phyloP scores from a whole-genome alignment of 2,797 vertebrate species.

The Vultur gryphus region DNA sequence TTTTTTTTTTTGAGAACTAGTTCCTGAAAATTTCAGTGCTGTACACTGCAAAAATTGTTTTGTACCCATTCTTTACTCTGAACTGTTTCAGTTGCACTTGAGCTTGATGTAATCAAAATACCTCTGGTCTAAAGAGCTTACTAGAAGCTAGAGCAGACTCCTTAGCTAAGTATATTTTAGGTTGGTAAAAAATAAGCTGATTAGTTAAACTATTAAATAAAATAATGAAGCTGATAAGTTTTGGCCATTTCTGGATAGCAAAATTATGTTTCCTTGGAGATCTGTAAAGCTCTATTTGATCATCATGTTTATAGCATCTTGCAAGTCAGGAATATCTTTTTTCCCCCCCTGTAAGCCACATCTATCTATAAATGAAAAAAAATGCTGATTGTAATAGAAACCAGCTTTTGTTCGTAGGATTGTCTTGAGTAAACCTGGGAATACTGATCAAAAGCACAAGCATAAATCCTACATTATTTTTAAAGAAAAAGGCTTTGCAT shows the following conservation, averaged over 20 bases:
- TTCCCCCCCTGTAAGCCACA: background rate
- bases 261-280: background rate
- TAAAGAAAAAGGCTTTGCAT: background rate
- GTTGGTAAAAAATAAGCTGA: background rate
- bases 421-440: background rate
- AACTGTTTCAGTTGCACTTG: background rate
- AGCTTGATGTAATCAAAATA: background rate
- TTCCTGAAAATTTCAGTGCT: background rate
- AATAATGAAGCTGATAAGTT: background rate
- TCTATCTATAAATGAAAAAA: background rate
- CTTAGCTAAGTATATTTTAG: background rate
- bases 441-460: background rate
- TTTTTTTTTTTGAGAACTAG: background rate
- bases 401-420: background rate
- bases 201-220: background rate
- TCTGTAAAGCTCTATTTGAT: background rate
- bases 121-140: background rate
- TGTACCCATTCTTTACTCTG: background rate
- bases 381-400: background rate
- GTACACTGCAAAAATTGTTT: background rate
- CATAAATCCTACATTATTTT: background rate
- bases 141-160: background rate
- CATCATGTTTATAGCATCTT: background rate
- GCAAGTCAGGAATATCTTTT: background rate
- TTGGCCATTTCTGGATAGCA: background rate